Conservation (phyloP, 2,888 invertebrate genomes). For the Tuberolachnus salignus region DNA sequence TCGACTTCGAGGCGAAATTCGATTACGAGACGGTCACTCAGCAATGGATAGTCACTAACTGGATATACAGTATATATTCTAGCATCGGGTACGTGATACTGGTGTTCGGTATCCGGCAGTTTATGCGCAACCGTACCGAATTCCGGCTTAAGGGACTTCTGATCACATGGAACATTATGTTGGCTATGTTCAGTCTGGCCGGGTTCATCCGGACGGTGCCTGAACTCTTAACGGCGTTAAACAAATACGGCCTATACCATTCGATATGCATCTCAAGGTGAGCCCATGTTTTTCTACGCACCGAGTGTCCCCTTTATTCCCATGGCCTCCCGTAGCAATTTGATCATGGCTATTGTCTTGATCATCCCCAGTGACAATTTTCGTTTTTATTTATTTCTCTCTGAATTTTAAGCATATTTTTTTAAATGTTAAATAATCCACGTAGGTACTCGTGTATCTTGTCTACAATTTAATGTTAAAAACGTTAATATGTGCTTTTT, state of each 20-base stretch:
- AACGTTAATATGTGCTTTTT: too few relatives aligned
- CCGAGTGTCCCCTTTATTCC: too few relatives aligned
- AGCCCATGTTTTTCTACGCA: slow-evolving; percentile 34
- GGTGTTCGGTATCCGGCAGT: slow-evolving; percentile 90
- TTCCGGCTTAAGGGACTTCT: slow-evolving; percentile 87
- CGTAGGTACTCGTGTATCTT: too few relatives aligned
- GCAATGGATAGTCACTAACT: slow-evolving; percentile 95
- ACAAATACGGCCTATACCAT: slow-evolving; percentile 90
- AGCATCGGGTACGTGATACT: slow-evolving; percentile 89
- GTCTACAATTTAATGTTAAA: too few relatives aligned
- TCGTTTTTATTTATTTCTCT: too few relatives aligned
- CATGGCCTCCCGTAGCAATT: too few relatives aligned
- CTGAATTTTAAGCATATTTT: too few relatives aligned
- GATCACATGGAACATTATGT: slow-evolving; percentile 87
- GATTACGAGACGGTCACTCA: slow-evolving; percentile 85
- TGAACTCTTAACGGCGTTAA: slow-evolving; percentile 86
- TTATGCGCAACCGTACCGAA: slow-evolving; percentile 89
- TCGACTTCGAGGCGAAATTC: slow-evolving; percentile 93
- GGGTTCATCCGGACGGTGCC: slow-evolving; percentile 91
- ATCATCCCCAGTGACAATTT: too few relatives aligned
- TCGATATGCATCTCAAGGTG: slow-evolving; percentile 93
- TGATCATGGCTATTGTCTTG: too few relatives aligned
- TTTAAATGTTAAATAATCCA: too few relatives aligned
- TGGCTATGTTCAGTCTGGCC: slow-evolving; percentile 94
- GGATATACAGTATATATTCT: slow-evolving; percentile 91